Evolutionary conservation across 2,113 vertebrate species (phyloP).

Genomic region (Varanus salvator): DNA sequence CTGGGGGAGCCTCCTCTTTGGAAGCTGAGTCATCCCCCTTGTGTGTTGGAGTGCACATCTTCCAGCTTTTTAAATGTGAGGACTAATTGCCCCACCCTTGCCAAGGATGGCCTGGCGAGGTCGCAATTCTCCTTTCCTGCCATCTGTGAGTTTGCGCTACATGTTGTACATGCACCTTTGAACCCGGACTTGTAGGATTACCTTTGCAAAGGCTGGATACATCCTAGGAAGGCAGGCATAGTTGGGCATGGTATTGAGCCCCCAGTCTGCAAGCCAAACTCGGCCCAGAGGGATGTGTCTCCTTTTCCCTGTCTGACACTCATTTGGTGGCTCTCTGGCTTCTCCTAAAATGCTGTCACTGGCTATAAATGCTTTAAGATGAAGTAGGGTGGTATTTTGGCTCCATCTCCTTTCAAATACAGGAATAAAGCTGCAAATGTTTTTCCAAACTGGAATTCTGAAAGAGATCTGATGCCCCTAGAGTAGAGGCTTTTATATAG

Average conservation of each 20-base stretch:
- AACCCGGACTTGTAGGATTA: not conserved
- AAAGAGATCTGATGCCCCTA: no score
- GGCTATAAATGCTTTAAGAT: no score
- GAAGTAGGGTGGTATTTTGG: no score
- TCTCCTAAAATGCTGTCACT: no score
- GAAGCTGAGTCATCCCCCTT: not conserved
- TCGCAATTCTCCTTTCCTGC: not conserved
- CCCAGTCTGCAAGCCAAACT: no score
- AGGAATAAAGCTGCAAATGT: no score
- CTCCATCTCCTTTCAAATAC: no score
- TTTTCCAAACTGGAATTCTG: no score
- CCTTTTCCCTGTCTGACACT: no score
- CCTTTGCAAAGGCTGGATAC: not conserved
- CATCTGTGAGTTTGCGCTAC: not conserved
- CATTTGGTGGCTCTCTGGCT: no score
- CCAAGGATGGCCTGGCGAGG: not conserved
- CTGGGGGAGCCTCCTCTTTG: not conserved
- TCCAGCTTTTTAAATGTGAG: not conserved
- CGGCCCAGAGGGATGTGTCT: no score
- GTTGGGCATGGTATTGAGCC: no score
- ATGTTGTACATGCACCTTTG: not conserved
- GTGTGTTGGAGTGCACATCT: not conserved
- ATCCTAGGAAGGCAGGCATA: not conserved
- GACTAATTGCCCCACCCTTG: not conserved
- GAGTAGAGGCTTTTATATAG: not conserved